These are phyloP conservation scores for Oscarella lobularis DNA, from an alignment of 37 sponge, comb jelly and placozoan genomes.

Conservation along the genomic window DNA sequence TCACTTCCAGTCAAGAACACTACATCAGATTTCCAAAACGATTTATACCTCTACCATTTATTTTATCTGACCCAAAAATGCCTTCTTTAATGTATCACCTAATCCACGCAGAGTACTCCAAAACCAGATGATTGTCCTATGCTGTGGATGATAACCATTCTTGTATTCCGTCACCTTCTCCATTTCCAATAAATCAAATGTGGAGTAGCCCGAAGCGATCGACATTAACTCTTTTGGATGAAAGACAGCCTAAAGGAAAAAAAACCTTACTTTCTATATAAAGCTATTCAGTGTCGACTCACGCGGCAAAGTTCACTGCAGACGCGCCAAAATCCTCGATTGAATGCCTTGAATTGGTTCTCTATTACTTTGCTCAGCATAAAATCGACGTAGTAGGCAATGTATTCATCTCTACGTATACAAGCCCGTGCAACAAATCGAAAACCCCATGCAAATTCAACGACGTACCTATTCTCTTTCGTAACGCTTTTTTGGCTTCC, in stretches of 20 bases:
- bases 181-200: slow-evolving; percentile 55
- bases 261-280: slow-evolving; percentile 1
- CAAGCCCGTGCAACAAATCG: background rate
- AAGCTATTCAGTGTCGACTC: too few relatives aligned
- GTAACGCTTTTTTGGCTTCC: slow-evolving; percentile 45
- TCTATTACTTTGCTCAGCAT: slow-evolving; percentile 40
- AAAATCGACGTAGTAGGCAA: slow-evolving; percentile 53
- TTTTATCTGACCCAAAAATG: slow-evolving; percentile 52
- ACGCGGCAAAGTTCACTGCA: too few relatives aligned
- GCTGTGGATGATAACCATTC: slow-evolving; percentile 50
- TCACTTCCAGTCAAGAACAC: slow-evolving; percentile 75
- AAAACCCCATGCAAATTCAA: background rate
- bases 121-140: slow-evolving; percentile 59
- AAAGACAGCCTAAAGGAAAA: slow-evolving; percentile 24
- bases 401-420: slow-evolving; percentile 34
- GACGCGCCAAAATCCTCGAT: slow-evolving; percentile 51
- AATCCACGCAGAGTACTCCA: slow-evolving; percentile 72
- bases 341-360: slow-evolving; percentile 59
- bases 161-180: slow-evolving; percentile 50
- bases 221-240: slow-evolving; percentile 72
- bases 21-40: slow-evolving; percentile 3
- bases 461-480: slow-evolving; percentile 20
- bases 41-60: background rate
- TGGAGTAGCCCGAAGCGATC: slow-evolving; percentile 50
- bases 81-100: slow-evolving; percentile 39